phyloP scores from a whole-genome alignment of 2,113 vertebrate species.

The Charadrius vociferus region DNA sequence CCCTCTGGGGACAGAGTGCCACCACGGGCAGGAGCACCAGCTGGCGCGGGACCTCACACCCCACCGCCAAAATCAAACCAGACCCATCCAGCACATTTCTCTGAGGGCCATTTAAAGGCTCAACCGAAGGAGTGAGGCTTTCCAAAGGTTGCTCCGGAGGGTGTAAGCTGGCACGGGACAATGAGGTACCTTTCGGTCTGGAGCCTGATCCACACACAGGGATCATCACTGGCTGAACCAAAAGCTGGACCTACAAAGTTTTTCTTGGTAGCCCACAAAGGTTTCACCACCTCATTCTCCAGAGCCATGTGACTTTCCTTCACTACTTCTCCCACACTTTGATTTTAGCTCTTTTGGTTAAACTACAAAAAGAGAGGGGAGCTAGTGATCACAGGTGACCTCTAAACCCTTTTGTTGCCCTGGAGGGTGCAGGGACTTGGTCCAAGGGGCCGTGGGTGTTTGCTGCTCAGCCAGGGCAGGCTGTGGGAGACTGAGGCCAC shows the following conservation, averaged over 20 bases:
- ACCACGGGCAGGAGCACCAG: neutral
- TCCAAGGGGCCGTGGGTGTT: too few relatives aligned
- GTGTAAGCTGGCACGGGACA: neutral
- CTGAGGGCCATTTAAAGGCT: neutral
- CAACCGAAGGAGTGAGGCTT: neutral
- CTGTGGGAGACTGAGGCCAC: neutral
- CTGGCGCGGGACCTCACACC: accelerated
- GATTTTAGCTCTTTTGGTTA: neutral
- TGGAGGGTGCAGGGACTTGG: neutral
- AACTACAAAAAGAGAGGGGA: neutral
- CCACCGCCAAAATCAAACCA: neutral
- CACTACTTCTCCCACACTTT: neutral
- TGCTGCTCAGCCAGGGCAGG: neutral
- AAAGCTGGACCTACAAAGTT: neutral
- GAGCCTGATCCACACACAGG: neutral
- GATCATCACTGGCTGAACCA: neutral
- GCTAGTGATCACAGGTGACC: neutral
- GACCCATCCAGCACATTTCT: neutral
- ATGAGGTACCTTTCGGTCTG: neutral
- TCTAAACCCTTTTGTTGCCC: neutral
- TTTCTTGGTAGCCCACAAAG: neutral
- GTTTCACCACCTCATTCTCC: neutral
- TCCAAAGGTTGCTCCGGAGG: neutral
- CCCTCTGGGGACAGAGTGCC: neutral
- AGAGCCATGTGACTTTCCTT: neutral